These are phyloP conservation scores for Zosterops pallidus DNA, from an alignment of 2,113 vertebrate genomes.

Conservation along the genomic window DNA sequence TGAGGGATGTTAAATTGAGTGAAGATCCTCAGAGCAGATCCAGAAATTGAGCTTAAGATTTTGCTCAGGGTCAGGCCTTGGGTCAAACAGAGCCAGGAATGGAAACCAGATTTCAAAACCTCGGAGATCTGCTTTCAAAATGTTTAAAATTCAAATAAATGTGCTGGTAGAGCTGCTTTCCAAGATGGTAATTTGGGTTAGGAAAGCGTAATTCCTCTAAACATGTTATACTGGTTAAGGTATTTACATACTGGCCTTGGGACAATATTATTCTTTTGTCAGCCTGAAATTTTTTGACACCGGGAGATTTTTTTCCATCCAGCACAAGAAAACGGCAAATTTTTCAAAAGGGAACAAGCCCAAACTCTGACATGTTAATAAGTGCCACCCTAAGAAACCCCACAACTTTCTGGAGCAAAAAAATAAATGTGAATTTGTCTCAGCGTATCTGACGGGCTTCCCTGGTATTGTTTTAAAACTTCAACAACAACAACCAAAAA, in stretches of 20 bases:
- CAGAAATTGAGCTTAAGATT: background rate
- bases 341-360: background rate
- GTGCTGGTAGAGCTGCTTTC: conserved; percentile 30
- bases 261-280: conserved; percentile 47
- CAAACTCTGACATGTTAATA: background rate
- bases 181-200: conserved; percentile 22
- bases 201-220: conserved; percentile 48
- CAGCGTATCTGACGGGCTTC: background rate
- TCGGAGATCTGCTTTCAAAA: conserved; percentile 15
- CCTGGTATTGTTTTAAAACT: background rate
- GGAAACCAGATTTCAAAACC: conserved; percentile 51
- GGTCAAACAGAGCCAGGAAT: conserved; percentile 44
- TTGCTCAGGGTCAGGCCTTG: background rate
- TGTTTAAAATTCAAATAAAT: conserved; percentile 38
- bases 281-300: background rate
- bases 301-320: background rate
- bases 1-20: background rate
- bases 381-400: background rate
- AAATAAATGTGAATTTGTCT: background rate
- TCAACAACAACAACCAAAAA: background rate
- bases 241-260: conserved; percentile 33
- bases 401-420: background rate
- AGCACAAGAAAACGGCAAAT: background rate
- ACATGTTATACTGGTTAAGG: conserved; percentile 39
- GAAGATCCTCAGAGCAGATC: background rate